Evolutionary conservation across 1,140 invertebrate species (phyloP).

Genomic region (Drosophila lini): DNA sequence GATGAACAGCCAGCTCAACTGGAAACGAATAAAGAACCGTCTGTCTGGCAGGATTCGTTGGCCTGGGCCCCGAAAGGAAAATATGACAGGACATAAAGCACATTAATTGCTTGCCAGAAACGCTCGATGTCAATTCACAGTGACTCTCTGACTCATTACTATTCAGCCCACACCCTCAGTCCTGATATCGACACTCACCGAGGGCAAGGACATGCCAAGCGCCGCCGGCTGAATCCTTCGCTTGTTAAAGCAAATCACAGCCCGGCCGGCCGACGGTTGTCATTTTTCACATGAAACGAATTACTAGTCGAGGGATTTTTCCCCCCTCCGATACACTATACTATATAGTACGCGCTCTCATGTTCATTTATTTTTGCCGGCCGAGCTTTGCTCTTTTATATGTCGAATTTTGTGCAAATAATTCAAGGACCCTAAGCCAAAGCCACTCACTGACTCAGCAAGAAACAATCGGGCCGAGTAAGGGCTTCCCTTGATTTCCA

Average conservation of each 20-base stretch:
- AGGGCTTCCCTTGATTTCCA: constrained; percentile 52
- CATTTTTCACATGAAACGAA: constrained; percentile 72
- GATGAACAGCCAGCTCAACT: constrained; percentile 29
- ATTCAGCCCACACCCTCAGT: constrained; percentile 64
- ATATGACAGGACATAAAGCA: constrained; percentile 73
- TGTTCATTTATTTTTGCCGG: constrained; percentile 25
- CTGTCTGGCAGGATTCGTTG: constrained; percentile 21
- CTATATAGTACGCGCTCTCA: constrained; percentile 3
- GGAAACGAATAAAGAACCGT: constrained; percentile 32
- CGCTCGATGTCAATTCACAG: constrained; percentile 35
- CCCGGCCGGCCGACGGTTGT: constrained; percentile 60
- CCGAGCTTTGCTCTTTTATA: constrained; percentile 26
- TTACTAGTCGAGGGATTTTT: constrained; percentile 33
- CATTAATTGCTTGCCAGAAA: constrained; percentile 69
- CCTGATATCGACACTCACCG: constrained; percentile 24
- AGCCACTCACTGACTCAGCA: constrained; percentile 67
- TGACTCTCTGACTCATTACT: constrained; percentile 65
- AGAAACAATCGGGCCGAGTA: constrained; percentile 39
- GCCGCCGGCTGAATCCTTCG: constrained; percentile 24
- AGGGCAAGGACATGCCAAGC: constrained; percentile 17
- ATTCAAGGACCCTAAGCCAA: constrained; percentile 62
- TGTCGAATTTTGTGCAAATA: constrained; percentile 52
- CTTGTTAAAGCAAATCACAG: constrained; percentile 69
- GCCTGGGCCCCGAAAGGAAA: constrained; percentile 6
- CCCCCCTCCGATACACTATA: background rate